A percentile compares a stretch with the other conserved stretches of the same genome.
These are phyloP conservation scores for Capitulum mitella DNA, from an alignment of 2,888 invertebrate genomes.

Conservation along the genomic window DNA sequence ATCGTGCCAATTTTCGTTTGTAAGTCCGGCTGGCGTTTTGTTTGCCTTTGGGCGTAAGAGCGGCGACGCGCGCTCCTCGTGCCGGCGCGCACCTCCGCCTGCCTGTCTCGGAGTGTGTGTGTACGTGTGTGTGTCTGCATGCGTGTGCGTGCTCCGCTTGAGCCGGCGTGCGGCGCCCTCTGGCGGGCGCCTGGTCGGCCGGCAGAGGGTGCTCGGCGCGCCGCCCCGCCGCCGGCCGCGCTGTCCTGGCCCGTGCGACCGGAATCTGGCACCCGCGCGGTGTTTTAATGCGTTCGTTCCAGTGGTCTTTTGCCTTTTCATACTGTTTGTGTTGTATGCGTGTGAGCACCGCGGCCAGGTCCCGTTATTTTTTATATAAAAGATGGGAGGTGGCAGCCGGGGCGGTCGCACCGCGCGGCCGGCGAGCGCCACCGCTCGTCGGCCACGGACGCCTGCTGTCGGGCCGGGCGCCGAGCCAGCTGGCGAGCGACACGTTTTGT, in stretches of 20 bases:
- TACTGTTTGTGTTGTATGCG: background rate
- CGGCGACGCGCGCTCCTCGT: background rate
- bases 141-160: background rate
- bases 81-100: background rate
- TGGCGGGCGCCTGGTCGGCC: too few relatives aligned
- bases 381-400: background rate
- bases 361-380: constrained; percentile 7
- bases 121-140: background rate
- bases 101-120: too few relatives aligned
- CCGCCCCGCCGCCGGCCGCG: background rate
- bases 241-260: background rate
- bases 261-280: background rate
- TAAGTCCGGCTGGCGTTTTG: background rate
- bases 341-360: background rate
- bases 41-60: too few relatives aligned
- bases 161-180: background rate
- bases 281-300: background rate
- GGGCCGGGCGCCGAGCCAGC: too few relatives aligned
- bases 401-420: background rate
- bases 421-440: background rate
- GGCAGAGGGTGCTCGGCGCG: too few relatives aligned
- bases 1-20: background rate
- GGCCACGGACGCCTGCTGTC: too few relatives aligned
- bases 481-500: background rate
- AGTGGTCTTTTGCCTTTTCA: constrained; percentile 16